Evolutionary conservation across 1,140 invertebrate genomes (phyloP).

Genomic region (Drosophila parabipectinata): DNA sequence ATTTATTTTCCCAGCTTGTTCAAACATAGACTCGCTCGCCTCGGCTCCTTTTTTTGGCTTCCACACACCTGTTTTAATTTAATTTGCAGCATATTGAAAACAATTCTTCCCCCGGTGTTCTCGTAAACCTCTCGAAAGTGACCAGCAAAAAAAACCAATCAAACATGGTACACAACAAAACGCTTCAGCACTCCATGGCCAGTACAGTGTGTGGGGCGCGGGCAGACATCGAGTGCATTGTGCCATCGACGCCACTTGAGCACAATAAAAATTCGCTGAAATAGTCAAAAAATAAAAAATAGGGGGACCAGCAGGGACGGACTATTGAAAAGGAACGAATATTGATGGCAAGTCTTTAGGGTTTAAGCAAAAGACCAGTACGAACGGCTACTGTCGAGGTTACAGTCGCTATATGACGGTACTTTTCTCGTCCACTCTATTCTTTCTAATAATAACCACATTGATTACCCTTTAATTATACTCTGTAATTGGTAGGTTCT

Average conservation of each 20-base stretch:
- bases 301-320: not conserved
- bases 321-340: not conserved
- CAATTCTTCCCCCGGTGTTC: conserved; percentile 13
- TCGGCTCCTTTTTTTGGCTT: conserved; percentile 10
- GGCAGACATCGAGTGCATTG: conserved; percentile 31
- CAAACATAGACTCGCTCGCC: not conserved
- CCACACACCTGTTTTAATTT: conserved; percentile 63
- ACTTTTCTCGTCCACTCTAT: too few species aligned
- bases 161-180: conserved; percentile 56
- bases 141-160: conserved; percentile 48
- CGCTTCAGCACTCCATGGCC: conserved; percentile 19
- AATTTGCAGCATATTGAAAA: conserved; percentile 69
- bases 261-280: conserved; percentile 51
- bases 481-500: too few species aligned
- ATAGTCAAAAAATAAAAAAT: conserved; percentile 20
- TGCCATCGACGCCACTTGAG: conserved; percentile 44
- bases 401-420: too few species aligned
- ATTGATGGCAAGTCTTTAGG: not conserved
- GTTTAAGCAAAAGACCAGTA: too few species aligned
- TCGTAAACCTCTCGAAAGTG: conserved; percentile 28
- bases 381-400: too few species aligned
- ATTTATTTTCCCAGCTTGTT: conserved; percentile 16
- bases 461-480: too few species aligned
- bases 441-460: too few species aligned
- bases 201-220: conserved; percentile 3